phyloP scores from a whole-genome alignment of 2,888 invertebrate genomes.

The Cylindroiulus punctatus region DNA sequence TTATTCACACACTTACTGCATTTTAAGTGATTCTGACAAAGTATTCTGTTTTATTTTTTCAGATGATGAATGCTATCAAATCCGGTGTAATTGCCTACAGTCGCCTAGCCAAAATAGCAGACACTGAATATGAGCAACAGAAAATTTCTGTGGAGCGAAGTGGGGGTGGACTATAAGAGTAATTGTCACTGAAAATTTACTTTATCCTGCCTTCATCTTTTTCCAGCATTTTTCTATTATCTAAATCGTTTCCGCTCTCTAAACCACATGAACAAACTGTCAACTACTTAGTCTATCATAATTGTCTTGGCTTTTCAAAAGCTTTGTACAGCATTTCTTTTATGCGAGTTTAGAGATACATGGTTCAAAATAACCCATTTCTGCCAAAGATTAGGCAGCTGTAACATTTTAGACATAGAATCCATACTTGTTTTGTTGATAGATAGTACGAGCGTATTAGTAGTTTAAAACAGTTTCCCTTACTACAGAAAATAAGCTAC shows the following conservation, averaged over 20 bases:
- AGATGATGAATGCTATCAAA: constrained; percentile 99
- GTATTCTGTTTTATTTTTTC: constrained; percentile 58
- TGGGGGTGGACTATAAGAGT: constrained; percentile 86
- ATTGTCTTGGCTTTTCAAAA: neutral
- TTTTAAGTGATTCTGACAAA: no score
- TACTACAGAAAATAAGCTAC: neutral
- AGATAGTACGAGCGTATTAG: neutral
- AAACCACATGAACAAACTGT: neutral
- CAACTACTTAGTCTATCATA: neutral
- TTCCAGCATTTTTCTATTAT: neutral
- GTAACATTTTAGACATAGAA: neutral
- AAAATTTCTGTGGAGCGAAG: constrained; percentile 86
- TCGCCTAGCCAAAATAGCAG: constrained; percentile 93
- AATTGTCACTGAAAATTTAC: neutral
- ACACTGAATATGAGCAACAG: constrained; percentile 84
- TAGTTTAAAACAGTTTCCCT: neutral
- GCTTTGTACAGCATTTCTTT: neutral
- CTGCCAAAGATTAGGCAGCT: neutral
- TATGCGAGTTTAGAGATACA: neutral
- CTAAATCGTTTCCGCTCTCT: neutral
- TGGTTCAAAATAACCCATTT: neutral
- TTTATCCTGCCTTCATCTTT: neutral
- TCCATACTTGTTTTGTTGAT: neutral
- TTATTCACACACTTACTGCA: neutral
- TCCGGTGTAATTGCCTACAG: constrained; percentile 95